Conservation (phyloP, 92 coral and sea anemone genomes). For the Meandrina meandrites region DNA sequence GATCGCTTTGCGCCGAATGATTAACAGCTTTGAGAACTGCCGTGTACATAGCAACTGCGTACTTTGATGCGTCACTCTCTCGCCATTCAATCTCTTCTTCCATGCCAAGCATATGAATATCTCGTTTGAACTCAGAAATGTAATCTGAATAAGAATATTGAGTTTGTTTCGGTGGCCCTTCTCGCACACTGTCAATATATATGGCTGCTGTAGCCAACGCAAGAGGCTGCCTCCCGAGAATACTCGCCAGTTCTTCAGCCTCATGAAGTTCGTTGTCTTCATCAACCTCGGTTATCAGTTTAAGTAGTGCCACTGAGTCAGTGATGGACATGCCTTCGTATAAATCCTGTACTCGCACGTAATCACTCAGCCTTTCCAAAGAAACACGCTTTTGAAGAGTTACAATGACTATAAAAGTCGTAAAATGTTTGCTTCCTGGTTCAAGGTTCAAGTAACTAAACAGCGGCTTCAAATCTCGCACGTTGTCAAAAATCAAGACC, state of each 20-base stretch:
- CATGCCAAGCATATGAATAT: conserved; percentile 46
- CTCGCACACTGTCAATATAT: conserved; percentile 70
- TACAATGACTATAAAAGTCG: conserved; percentile 53
- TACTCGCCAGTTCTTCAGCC: conserved; percentile 45
- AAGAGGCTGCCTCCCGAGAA: conserved; percentile 74
- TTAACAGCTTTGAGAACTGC: conserved; percentile 73
- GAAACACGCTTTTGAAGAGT: conserved; percentile 71
- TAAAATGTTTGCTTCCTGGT: conserved; percentile 66
- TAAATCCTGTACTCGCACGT: conserved; percentile 52
- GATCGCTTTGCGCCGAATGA: conserved; percentile 63
- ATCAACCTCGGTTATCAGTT: conserved; percentile 52
- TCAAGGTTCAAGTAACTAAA: conserved; percentile 64
- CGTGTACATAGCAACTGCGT: conserved; percentile 59
- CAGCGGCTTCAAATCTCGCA: conserved; percentile 49
- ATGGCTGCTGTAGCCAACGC: conserved; percentile 78
- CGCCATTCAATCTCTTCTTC: conserved; percentile 72
- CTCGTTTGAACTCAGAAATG: conserved; percentile 68
- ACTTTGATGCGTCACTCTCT: conserved; percentile 65
- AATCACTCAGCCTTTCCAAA: conserved; percentile 42
- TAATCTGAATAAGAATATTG: conserved; percentile 61
- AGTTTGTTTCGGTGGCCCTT: conserved; percentile 67
- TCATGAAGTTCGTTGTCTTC: conserved; percentile 50
- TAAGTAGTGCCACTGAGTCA: conserved; percentile 65
- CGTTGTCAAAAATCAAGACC: conserved; percentile 82
- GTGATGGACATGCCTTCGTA: conserved; percentile 66